Evolutionary conservation across 92 coral and sea anemone genomes (phyloP).

Genomic region (Diadumene lineata): DNA sequence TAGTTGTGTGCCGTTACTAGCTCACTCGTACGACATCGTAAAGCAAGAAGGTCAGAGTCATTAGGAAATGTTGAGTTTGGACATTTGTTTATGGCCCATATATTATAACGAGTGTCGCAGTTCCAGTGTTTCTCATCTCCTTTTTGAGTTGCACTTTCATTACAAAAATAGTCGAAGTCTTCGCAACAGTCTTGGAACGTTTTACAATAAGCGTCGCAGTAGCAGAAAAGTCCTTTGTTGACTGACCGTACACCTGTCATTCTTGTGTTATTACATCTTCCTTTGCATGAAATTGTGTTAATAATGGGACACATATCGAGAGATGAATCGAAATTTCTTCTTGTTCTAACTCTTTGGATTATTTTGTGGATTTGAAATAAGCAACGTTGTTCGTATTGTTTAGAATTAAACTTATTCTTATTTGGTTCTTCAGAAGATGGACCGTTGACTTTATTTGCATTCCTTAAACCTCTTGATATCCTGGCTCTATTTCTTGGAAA

Average conservation of each 20-base stretch:
- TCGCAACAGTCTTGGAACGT: conserved; percentile 15
- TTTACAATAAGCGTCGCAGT: conserved; percentile 18
- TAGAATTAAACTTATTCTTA: no score
- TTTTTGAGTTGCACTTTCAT: not conserved
- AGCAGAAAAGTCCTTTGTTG: not conserved
- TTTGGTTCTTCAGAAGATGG: no score
- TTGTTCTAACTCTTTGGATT: not conserved
- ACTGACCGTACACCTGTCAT: not conserved
- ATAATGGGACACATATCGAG: no score
- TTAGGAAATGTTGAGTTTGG: conserved; percentile 7
- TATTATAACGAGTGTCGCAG: not conserved
- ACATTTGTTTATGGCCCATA: conserved; percentile 20
- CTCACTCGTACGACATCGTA: not conserved
- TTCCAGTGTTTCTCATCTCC: not conserved
- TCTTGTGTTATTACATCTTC: not conserved
- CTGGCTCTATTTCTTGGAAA: not conserved
- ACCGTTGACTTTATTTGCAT: no score
- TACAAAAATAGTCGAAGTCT: conserved; percentile 16
- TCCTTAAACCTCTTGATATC: not conserved
- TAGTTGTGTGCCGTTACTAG: not conserved
- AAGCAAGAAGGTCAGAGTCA: not conserved
- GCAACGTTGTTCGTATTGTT: no score
- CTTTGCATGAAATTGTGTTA: not conserved
- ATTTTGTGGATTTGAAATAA: not conserved
- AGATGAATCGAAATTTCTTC: not conserved